Evolutionary conservation across 2,797 vertebrate genomes (phyloP).

Genomic region (Tadarida brasiliensis): DNA sequence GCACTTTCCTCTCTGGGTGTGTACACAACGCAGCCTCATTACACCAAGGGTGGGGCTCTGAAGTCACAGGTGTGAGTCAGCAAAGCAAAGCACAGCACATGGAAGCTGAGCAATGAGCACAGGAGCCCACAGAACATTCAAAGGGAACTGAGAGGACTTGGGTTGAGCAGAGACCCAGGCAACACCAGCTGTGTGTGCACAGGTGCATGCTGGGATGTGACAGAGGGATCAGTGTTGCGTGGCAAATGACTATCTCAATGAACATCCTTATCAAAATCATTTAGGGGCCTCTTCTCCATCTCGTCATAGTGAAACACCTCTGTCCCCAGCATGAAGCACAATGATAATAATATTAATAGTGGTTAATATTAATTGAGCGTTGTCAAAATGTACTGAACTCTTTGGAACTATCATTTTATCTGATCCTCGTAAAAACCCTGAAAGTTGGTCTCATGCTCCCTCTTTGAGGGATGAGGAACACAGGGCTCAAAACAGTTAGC

Average conservation of each 20-base stretch:
- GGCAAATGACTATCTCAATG: neutral
- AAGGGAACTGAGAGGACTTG: neutral
- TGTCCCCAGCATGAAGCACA: neutral
- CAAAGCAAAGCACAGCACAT: neutral
- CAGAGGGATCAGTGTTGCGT: neutral
- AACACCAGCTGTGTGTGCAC: accelerated
- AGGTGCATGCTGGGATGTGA: accelerated
- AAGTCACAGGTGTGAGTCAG: neutral
- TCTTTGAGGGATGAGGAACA: neutral
- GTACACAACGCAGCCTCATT: neutral
- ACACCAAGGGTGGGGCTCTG: neutral
- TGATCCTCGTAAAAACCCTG: neutral
- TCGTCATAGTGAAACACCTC: neutral
- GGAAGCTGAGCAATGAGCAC: neutral
- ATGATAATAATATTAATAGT: neutral
- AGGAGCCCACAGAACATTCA: neutral
- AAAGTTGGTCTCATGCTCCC: neutral
- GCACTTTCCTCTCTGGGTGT: neutral
- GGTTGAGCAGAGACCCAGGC: neutral
- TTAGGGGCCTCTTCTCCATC: neutral
- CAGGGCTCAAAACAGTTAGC: neutral
- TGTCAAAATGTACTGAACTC: neutral
- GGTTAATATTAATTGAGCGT: neutral
- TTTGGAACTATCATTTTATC: neutral
- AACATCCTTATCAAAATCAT: neutral